A percentile compares a stretch with the other conserved stretches of the same genome.
Evolutionary conservation across 2,113 vertebrate species (phyloP).

Genomic region (Hydrochoerus hydrochaeris): DNA sequence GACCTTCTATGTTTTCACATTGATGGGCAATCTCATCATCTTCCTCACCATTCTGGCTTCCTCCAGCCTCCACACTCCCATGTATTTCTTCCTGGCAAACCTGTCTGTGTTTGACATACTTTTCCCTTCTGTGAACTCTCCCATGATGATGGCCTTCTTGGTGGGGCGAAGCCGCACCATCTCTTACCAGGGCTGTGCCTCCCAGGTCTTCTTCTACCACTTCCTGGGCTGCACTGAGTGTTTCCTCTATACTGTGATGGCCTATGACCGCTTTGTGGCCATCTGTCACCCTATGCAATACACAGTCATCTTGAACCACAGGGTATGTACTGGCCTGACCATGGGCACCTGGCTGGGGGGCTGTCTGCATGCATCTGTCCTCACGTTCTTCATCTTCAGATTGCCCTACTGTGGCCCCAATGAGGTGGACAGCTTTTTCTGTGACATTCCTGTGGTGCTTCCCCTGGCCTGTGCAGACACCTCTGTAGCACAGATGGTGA

Average conservation of each 20-base stretch:
- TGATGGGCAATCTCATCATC: constrained; percentile 85
- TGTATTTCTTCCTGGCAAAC: constrained; percentile 86
- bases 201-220: constrained; percentile 83
- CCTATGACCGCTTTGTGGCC: constrained; percentile 75
- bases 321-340: neutral
- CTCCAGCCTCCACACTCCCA: constrained; percentile 80
- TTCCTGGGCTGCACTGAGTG: constrained; percentile 68
- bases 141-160: constrained; percentile 83
- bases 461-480: constrained; percentile 70
- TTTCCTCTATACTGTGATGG: constrained; percentile 84
- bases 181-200: constrained; percentile 80
- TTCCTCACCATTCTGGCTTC: constrained; percentile 78
- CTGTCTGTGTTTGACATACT: neutral
- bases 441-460: constrained; percentile 66
- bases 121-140: constrained; percentile 83
- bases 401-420: constrained; percentile 65
- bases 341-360: constrained; percentile 76
- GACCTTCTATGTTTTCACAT: constrained; percentile 77
- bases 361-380: constrained; percentile 53
- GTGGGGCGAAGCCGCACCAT: constrained; percentile 65
- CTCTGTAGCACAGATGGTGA: neutral
- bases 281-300: neutral
- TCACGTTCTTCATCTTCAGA: constrained; percentile 58
- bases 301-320: constrained; percentile 74
- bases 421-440: constrained; percentile 70